Evolutionary conservation across 2,113 vertebrate genomes (phyloP).

Genomic region (Rostratula benghalensis): DNA sequence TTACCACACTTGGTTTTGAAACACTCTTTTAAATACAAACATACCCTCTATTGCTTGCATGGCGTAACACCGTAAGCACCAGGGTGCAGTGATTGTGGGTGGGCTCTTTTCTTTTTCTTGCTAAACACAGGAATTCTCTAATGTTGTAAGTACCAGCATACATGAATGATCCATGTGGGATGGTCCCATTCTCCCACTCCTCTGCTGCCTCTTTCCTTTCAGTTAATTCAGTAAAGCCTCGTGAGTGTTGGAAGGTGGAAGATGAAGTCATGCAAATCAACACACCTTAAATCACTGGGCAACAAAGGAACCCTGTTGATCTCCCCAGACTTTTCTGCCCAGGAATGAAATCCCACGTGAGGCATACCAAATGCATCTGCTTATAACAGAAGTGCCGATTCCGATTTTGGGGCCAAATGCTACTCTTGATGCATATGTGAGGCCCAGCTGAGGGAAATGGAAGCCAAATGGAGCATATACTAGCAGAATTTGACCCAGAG

Average conservation of each 20-base stretch:
- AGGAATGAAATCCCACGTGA: not conserved
- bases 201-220: not conserved
- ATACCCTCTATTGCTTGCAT: not conserved
- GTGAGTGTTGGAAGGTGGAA: not conserved
- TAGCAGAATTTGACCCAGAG: not conserved
- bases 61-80: not conserved
- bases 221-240: conserved; percentile 20
- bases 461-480: not conserved
- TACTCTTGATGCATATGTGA: not conserved
- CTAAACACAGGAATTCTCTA: not conserved
- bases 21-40: conserved; percentile 27
- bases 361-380: not conserved
- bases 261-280: conserved; percentile 46
- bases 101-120: conserved; percentile 27
- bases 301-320: conserved; percentile 44
- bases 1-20: conserved; percentile 51
- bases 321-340: conserved; percentile 1
- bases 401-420: not conserved
- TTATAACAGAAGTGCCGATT: not conserved
- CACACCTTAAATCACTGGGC: conserved; percentile 31
- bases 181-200: not conserved
- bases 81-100: not conserved
- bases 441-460: not conserved
- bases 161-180: not conserved
- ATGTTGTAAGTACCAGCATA: not conserved